Base-by-base conservation (phyloP, 2,888 invertebrate species). In the Campoletis raptor region DNA sequence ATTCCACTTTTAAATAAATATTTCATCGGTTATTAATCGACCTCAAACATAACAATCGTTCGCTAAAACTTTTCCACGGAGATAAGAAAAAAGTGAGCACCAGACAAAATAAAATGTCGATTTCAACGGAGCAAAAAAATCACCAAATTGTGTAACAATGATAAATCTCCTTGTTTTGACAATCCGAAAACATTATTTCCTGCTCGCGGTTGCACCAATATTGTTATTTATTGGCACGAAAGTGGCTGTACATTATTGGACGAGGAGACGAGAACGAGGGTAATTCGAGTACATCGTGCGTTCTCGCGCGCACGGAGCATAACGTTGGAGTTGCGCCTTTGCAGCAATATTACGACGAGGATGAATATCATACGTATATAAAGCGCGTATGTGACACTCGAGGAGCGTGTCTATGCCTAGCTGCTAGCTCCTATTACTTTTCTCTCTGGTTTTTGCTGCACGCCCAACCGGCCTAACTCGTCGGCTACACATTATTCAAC, bases 251-350 rank as follows among this genome's bases (percentile, higher is more conserved):
- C 45, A 40, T 24, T 30, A 3, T n/a, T n/a, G n/a, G n/a, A n/a
- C n/a, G 30, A 36, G 48, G 57, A 52, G n/a, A 4, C 30, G 37
- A 10, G 67, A 81, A 54, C 64, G 69, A 85, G 72, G 69, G 86
- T 86, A 86, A 86, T 86, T 81, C 80, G 83, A 86, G 83, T 83
- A 83, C 83, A 83, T 86, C 83, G 83, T 86, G 85, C 80, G 66
- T 52, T 45, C 79, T 76, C 70, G 70, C 67, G 76, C 77, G 66
- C 73, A 66, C 54, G 57, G 40, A 80, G 72, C 72, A 72, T 72
- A 66, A 24, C 52, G 52, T 67, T 66, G 36, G 57, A 74, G 30
- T 52, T 57, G 21, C 67, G 30, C 18, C 24, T 37, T 72, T 57
- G 81, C 81, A 81, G 72, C 40, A 81, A 81, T 83, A 86, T 86